Evolutionary conservation across 1,140 invertebrate genomes (phyloP).

Genomic region (Sitobion miscanthi): DNA sequence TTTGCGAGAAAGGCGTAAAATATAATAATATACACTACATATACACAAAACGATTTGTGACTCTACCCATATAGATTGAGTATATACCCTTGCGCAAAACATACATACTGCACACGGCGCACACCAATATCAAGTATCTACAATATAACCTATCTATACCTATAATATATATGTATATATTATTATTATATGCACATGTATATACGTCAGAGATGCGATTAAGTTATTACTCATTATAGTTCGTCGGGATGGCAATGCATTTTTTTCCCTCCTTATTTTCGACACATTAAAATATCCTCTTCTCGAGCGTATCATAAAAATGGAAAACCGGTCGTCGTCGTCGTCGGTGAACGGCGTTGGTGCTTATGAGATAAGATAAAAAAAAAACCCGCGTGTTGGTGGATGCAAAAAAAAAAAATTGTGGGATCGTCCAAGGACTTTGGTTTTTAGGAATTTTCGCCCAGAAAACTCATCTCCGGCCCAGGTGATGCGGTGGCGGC

Average conservation of each 20-base stretch:
- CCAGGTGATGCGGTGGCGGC: too few relatives aligned
- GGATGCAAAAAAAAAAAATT: neutral
- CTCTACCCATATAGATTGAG: neutral
- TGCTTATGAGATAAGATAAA: neutral
- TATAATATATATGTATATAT: neutral
- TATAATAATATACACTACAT: neutral
- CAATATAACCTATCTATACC: neutral
- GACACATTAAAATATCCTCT: neutral
- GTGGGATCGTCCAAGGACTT: constrained; percentile 22
- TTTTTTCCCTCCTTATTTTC: neutral
- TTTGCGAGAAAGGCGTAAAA: neutral
- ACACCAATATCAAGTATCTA: neutral
- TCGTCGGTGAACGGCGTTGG: neutral
- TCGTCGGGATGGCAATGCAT: neutral
- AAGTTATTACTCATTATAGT: constrained; percentile 16
- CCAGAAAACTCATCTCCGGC: neutral
- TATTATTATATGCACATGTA: neutral
- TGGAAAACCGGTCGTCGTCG: neutral
- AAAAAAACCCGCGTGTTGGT: neutral
- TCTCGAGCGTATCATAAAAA: neutral
- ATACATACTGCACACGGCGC: neutral
- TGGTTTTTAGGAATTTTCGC: neutral
- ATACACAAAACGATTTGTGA: neutral
- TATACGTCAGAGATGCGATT: neutral
- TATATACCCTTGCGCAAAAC: neutral